phyloP scores from a whole-genome alignment of 2,113 vertebrate genomes.

The Onychostoma macrolepis region DNA sequence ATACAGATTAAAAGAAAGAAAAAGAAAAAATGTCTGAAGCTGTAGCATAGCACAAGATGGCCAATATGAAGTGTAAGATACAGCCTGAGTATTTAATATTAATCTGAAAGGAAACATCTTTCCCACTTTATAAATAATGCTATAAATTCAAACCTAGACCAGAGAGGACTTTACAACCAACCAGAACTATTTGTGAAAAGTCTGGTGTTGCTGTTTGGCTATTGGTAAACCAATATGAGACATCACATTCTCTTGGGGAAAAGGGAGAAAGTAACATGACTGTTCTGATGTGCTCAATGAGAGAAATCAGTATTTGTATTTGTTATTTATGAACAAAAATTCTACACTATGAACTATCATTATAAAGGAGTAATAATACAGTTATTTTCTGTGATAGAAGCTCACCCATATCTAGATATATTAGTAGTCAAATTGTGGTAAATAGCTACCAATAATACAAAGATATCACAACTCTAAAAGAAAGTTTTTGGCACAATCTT shows the following conservation, averaged over 20 bases:
- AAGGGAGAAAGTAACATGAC: not conserved
- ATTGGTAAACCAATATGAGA: slow-evolving; percentile 7
- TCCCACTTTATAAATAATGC: not conserved
- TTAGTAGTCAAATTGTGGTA: not conserved
- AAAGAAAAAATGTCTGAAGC: not conserved
- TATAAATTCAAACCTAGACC: not conserved
- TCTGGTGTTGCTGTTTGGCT: not conserved
- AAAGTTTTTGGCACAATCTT: not conserved
- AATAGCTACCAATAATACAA: not conserved
- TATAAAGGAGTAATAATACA: not conserved
- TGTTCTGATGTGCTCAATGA: not conserved
- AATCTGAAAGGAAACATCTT: not conserved
- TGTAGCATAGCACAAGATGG: too few species aligned
- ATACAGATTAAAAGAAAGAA: slow-evolving; percentile 32
- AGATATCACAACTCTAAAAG: not conserved
- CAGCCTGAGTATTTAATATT: not conserved
- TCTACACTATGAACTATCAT: not conserved
- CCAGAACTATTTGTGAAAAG: not conserved
- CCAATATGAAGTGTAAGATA: not conserved
- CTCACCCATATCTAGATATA: not conserved
- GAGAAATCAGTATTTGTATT: not conserved
- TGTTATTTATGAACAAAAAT: not conserved
- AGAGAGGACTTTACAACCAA: not conserved
- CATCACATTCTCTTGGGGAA: not conserved
- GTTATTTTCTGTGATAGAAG: not conserved